These are phyloP conservation scores for Rhopalosiphum maidis DNA, from an alignment of 1,140 invertebrate genomes.

Conservation along the genomic window DNA sequence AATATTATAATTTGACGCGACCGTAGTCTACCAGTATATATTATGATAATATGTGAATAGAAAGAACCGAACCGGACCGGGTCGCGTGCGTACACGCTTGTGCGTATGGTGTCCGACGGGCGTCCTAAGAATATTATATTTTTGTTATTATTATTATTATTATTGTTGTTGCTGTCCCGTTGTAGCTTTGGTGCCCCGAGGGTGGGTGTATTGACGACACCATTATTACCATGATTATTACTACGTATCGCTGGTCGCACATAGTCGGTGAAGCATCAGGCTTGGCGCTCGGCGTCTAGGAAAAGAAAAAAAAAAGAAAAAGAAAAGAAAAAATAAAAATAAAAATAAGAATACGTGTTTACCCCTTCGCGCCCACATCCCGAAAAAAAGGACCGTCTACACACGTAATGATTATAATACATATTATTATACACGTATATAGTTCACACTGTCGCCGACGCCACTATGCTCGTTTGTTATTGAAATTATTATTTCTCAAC, in stretches of 20 bases:
- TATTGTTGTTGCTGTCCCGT: not conserved
- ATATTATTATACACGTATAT: not conserved
- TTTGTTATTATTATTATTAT: not conserved
- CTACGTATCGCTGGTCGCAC: not conserved
- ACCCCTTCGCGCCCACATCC: not conserved
- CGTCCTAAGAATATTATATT: not conserved
- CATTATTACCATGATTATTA: slow-evolving; percentile 7
- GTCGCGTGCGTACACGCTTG: not conserved
- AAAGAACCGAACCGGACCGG: not conserved
- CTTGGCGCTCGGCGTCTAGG: not conserved
- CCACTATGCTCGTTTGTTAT: not conserved
- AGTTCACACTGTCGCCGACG: slow-evolving; percentile 35
- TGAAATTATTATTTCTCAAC: slow-evolving; percentile 30
- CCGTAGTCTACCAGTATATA: not conserved
- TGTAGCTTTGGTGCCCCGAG: not conserved
- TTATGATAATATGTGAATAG: not conserved
- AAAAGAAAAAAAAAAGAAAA: not conserved
- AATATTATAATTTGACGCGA: slow-evolving; percentile 21
- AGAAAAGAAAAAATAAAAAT: not conserved
- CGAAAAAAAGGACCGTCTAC: not conserved
- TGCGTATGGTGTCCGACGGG: not conserved
- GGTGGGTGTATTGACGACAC: slow-evolving; percentile 10
- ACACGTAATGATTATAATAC: not conserved
- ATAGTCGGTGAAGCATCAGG: not conserved
- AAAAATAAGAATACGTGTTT: not conserved